Evolutionary conservation across 2,888 invertebrate species (phyloP), one percentile per base, ranked within the genome.

Genomic region (Diarsia brunnea): DNA sequence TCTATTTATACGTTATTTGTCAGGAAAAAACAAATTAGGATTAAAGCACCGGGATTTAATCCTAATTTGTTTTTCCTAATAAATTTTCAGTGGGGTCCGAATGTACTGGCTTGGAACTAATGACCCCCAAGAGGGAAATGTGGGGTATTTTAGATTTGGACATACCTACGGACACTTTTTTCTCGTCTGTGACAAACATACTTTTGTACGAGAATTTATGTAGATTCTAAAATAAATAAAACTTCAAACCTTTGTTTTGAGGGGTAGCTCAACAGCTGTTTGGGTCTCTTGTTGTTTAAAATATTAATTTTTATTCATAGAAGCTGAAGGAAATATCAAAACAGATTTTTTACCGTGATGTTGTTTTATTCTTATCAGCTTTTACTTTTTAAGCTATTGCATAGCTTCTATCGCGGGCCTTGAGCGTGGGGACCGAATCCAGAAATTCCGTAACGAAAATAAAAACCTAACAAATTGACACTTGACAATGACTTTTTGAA

Each of bases 1-100:
- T 61, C 31, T 47, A 69, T 67, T 51, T 68, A 49, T 60, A n/a
- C 60, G 24, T 75, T 78, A 55, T 73, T 55, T 69, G 65, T 70
- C 74, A 66, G 70, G 43, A 73, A 68, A n/a, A 84, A 75, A 68
- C 67, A 55, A 84, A 79, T 81, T 68, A 51, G 75, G 45, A 75
- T 80, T 76, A 69, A 80, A 73, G 53, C 38, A 60, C 53, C n/a
- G 53, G 70, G 24, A 43, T 72, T 75, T 72, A 84, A 84, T 72
- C 47, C 81, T 64, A 73, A 80, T 84, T 81, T 72, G 69, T 81
- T 84, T 80, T 76, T 64, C 63, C 70, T 51, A 53, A 80, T 81
- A 84, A 67, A 84, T 75, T 84, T 72, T 63, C 61, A 24, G 72
- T 64, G 45, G 47, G 49, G 4, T 79, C 64, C 55, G 24, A 69